Evolutionary conservation across 1,140 invertebrate species (phyloP), one percentile per base, ranked within the genome.

Genomic region (Ips typographus): DNA sequence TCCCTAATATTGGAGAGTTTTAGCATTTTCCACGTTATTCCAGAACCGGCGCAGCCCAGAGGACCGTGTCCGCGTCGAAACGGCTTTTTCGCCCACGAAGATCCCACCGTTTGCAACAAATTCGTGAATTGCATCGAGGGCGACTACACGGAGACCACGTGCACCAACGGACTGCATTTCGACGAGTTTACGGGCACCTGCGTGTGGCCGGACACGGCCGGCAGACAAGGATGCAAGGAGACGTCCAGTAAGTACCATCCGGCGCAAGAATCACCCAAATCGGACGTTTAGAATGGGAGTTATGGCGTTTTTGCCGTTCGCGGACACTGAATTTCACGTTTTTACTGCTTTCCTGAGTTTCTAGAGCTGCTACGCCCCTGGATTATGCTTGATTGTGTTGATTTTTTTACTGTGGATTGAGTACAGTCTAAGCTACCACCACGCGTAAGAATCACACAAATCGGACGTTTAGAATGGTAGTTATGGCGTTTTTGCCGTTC

Each of bases 121-220:
- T 96, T 95, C 85, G 94, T 86, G 84, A 94, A 94, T 80, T 95
- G 94, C 78, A 94, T 94, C 72, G 90, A 94, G 64, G 93, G 94
- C 37, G 90, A 92, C 41, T 85, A 88, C 41, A 89, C 86, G 47
- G 90, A 92, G 79, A 91, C 90, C 73, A 89, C 87, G 47, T 96
- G 94, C 78, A 93, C 93, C 1, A 87, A 89, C 70, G 92, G 93
- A 5, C 84, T 96, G 4, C 92, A 94, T 76, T 96, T 95, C 79
- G 92, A 94, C 75, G 92, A 94, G 77, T 93, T 90, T 80, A 89
- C 86, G 49, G 91, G 91, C 40, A 93, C 90, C 22, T 95, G 94
- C 76, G 92, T 94, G 36, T 95, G 93, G 93, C 93, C 93, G 1
- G 91, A 92, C 52, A 85, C 90, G 4, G 90, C 91, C 39, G 90